A percentile compares a stretch with the other conserved stretches of the same genome.
Conservation (phyloP, 2,888 invertebrate species). For the Chamaedrilus cognettii region DNA sequence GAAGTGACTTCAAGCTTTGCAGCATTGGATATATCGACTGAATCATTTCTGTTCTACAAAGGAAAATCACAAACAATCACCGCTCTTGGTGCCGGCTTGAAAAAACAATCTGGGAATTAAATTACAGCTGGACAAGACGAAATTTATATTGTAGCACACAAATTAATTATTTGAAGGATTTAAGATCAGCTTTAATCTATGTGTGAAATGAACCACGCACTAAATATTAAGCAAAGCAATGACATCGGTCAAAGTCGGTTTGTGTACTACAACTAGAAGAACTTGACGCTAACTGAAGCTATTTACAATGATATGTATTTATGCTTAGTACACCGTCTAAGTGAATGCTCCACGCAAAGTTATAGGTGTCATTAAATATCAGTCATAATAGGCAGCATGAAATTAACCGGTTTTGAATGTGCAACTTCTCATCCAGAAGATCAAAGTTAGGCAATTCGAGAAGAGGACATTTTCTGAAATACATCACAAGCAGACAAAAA, state of each 20-base stretch:
- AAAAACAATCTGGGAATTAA: too few relatives aligned
- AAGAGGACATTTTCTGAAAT: slow-evolving; percentile 48
- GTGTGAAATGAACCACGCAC: too few relatives aligned
- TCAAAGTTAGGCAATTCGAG: slow-evolving; percentile 52
- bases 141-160: too few relatives aligned
- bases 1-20: slow-evolving; percentile 44
- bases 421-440: slow-evolving; percentile 51
- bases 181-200: too few relatives aligned
- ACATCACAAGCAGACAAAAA: slow-evolving; percentile 3
- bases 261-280: background rate
- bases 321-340: background rate
- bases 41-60: slow-evolving; percentile 41
- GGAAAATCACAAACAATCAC: background rate
- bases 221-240: too few relatives aligned
- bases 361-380: background rate
- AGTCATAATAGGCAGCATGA: background rate
- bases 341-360: background rate
- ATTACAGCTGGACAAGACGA: too few relatives aligned
- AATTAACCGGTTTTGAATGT: slow-evolving; percentile 48
- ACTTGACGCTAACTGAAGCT: background rate
- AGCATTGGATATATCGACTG: slow-evolving; percentile 45
- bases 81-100: too few relatives aligned
- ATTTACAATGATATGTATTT: background rate
- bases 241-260: background rate
- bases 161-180: too few relatives aligned